phyloP scores from a whole-genome alignment of 37 sponge, comb jelly and placozoan species.

The Dysidea cf. avara region DNA sequence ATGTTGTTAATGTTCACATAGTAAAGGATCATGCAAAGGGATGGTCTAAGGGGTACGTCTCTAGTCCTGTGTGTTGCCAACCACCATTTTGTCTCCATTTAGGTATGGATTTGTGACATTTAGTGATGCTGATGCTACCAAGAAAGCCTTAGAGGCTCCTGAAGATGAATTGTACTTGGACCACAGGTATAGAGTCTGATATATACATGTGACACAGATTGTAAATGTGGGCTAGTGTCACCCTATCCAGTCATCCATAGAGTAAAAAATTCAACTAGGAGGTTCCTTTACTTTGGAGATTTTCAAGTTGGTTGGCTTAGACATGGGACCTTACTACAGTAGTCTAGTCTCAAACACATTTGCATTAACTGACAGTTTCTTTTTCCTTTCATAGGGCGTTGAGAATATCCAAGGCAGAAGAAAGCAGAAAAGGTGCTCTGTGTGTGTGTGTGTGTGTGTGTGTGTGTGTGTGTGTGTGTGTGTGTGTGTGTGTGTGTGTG shows the following conservation, averaged over 20 bases:
- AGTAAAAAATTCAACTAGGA: no score
- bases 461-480: conserved; percentile 10
- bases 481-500: conserved; percentile 12
- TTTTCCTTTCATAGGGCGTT: background rate
- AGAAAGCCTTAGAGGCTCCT: conserved; percentile 24
- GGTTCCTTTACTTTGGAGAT: no score
- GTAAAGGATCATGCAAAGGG: conserved; percentile 55
- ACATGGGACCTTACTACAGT: no score
- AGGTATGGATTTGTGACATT: conserved; percentile 75
- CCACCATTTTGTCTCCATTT: background rate
- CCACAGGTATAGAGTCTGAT: conserved; percentile 33
- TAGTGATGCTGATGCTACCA: conserved; percentile 21
- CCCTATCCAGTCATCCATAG: no score
- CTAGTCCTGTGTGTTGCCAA: background rate
- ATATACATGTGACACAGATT: no score
- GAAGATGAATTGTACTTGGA: conserved; percentile 42
- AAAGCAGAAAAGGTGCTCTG: conserved; percentile 29
- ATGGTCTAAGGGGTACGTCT: conserved; percentile 64
- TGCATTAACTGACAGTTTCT: background rate
- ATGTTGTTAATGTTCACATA: conserved; percentile 26
- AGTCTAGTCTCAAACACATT: no score
- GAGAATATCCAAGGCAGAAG: background rate
- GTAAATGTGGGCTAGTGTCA: no score
- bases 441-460: conserved; percentile 26
- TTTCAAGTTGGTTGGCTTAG: no score